phyloP scores from a whole-genome alignment of 2,113 vertebrate species.

The Dolichotis patagonum region DNA sequence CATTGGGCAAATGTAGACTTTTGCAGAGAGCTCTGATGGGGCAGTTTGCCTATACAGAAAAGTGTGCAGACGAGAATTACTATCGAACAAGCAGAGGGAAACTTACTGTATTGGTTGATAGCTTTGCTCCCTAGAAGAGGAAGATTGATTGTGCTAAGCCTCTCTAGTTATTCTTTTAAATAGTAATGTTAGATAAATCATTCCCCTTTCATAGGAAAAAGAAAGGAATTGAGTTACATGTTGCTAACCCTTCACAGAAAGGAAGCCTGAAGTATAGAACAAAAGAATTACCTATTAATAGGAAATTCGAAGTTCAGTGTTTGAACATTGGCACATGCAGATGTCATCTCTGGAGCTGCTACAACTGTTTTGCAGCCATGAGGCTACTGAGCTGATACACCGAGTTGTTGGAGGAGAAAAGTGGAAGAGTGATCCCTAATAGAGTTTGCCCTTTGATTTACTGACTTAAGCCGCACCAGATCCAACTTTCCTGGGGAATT shows the following conservation, averaged over 20 bases:
- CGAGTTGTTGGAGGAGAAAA: background rate
- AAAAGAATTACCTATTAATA: background rate
- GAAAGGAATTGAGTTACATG: background rate
- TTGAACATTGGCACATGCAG: background rate
- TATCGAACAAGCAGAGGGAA: background rate
- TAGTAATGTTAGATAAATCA: background rate
- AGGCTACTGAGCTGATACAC: background rate
- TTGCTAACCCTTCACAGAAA: background rate
- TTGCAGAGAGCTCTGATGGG: background rate
- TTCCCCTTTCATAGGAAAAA: background rate
- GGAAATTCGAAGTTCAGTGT: background rate
- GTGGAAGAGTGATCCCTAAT: background rate
- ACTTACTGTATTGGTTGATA: background rate
- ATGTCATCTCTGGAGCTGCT: background rate
- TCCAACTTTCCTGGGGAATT: background rate
- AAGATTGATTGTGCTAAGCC: background rate
- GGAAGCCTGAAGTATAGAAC: background rate
- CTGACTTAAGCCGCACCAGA: background rate
- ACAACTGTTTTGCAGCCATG: background rate
- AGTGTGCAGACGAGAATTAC: background rate
- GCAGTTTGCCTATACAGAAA: background rate
- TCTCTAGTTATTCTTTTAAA: background rate
- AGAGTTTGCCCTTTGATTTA: background rate
- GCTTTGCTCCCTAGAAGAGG: background rate
- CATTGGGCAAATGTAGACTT: too few species aligned